Conservation (phyloP, 2,797 vertebrate species). For the Crenichthys baileyi region DNA sequence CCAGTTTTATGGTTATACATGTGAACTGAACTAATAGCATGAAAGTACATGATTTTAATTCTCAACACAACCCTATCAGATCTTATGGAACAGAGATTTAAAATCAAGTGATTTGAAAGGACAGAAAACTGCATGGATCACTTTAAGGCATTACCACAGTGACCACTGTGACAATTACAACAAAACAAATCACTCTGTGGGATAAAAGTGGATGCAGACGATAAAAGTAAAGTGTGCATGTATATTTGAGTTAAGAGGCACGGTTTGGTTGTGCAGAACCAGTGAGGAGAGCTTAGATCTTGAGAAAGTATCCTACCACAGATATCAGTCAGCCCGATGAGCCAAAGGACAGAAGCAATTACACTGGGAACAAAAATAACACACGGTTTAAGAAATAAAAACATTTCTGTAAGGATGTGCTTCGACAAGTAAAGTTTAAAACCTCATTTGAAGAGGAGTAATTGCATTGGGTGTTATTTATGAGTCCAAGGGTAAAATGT, state of each 20-base stretch:
- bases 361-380: slow-evolving; percentile 77
- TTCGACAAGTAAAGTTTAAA: slow-evolving; percentile 70
- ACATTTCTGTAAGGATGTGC: slow-evolving; percentile 74
- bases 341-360: slow-evolving; percentile 80
- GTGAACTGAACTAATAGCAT: too few species aligned
- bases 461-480: slow-evolving; percentile 78
- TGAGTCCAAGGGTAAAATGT: slow-evolving; percentile 63
- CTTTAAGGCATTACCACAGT: slow-evolving; percentile 16
- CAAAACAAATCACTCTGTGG: slow-evolving; percentile 1
- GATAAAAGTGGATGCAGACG: slow-evolving; percentile 17
- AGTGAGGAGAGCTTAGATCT: slow-evolving; percentile 40
- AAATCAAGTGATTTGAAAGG: neutral
- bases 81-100: neutral
- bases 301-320: slow-evolving; percentile 64
- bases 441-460: slow-evolving; percentile 78
- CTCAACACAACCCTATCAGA: neutral
- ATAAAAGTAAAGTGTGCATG: slow-evolving; percentile 23
- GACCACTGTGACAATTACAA: slow-evolving; percentile 20
- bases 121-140: neutral
- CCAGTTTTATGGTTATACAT: too few species aligned
- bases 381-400: slow-evolving; percentile 80
- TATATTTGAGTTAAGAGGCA: slow-evolving; percentile 48
- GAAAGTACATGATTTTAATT: too few species aligned
- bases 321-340: slow-evolving; percentile 81
- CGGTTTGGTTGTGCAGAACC: slow-evolving; percentile 3